These are phyloP conservation scores for Phasianus colchicus DNA, from an alignment of 2,113 vertebrate species.

Conservation along the genomic window DNA sequence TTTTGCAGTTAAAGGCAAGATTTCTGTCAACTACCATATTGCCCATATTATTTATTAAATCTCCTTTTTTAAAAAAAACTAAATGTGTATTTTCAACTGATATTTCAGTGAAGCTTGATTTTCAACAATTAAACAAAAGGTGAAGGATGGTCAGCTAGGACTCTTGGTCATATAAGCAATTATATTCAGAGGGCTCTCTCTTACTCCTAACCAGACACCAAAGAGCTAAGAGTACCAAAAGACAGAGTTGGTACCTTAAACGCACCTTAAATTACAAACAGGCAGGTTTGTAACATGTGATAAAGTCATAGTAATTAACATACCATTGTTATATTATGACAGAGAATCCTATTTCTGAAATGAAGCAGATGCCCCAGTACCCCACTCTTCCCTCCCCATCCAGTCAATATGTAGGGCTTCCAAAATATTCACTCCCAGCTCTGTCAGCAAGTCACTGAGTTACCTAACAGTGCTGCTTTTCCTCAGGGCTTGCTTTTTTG, in stretches of 20 bases:
- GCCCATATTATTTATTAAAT: neutral
- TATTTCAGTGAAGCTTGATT: neutral
- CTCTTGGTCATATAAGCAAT: fast-evolving
- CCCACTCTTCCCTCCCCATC: neutral
- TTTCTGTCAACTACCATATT: neutral
- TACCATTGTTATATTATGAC: neutral
- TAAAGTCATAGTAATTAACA: neutral
- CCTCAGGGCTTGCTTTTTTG: neutral
- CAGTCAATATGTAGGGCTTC: neutral
- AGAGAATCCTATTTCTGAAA: neutral
- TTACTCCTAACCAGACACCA: neutral
- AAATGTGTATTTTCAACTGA: neutral
- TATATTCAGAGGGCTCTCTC: neutral
- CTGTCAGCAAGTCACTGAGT: neutral
- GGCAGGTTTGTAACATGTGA: fast-evolving
- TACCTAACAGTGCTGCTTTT: neutral
- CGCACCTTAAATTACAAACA: neutral
- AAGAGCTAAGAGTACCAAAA: neutral
- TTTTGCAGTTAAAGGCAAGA: neutral
- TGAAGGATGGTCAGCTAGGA: neutral
- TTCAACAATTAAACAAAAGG: neutral
- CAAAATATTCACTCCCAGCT: neutral
- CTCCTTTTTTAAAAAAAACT: too few species aligned
- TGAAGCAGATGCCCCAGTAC: neutral
- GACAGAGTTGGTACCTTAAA: fast-evolving